Evolutionary conservation across 2,113 vertebrate genomes (phyloP).

Genomic region (Prietella phreatophila): DNA sequence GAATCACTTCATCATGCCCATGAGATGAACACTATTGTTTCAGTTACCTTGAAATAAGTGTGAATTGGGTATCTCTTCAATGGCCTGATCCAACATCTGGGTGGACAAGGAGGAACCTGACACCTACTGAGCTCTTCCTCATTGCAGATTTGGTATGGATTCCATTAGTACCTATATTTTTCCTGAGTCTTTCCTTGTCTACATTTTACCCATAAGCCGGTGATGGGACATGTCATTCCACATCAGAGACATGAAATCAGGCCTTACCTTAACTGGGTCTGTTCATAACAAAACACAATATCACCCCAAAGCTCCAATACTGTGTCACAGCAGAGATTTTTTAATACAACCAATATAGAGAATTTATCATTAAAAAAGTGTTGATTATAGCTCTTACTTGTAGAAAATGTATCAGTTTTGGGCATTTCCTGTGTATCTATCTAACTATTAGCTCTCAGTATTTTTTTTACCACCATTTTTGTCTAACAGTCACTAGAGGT

Average conservation of each 20-base stretch:
- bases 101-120: constrained; percentile 71
- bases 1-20: constrained; percentile 48
- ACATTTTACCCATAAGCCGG: constrained; percentile 72
- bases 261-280: not conserved
- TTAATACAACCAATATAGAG: not conserved
- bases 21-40: constrained; percentile 18
- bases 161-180: constrained; percentile 82
- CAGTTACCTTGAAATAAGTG: constrained; percentile 42
- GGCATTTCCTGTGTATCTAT: not conserved
- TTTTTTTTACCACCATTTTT: not conserved
- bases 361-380: not conserved
- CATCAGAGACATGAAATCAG: constrained; percentile 56
- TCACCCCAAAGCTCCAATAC: not conserved
- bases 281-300: not conserved
- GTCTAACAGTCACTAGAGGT: not conserved
- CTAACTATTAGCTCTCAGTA: not conserved
- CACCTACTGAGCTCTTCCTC: constrained; percentile 62
- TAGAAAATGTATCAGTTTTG: not conserved
- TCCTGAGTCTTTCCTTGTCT: constrained; percentile 59
- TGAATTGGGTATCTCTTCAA: constrained; percentile 57
- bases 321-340: not conserved
- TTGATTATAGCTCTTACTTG: not conserved
- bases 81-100: constrained; percentile 71
- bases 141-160: constrained; percentile 77
- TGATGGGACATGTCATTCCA: constrained; percentile 75